Evolutionary conservation across 1,140 invertebrate genomes (phyloP).

Genomic region (Microplitis mediator): DNA sequence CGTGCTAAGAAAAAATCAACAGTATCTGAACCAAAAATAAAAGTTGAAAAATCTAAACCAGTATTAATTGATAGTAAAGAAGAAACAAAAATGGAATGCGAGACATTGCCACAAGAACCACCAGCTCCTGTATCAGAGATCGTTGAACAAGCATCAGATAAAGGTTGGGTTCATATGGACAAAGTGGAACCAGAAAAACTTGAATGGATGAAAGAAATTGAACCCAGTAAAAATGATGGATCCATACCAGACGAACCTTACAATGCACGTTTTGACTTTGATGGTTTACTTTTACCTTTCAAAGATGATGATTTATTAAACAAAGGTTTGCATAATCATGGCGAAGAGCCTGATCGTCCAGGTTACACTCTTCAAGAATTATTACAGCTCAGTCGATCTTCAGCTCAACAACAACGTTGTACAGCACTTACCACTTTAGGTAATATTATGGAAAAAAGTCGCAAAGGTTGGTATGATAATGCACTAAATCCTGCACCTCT

Average conservation of each 20-base stretch:
- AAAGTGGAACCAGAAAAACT: conserved; percentile 81
- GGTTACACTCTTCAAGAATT: conserved; percentile 89
- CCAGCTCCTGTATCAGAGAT: conserved; percentile 66
- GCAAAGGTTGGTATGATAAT: conserved; percentile 75
- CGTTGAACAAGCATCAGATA: conserved; percentile 66
- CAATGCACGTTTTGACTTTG: conserved; percentile 72
- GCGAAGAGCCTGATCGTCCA: conserved; percentile 86
- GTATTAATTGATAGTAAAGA: background rate
- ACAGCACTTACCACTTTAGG: conserved; percentile 79
- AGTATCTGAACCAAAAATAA: background rate
- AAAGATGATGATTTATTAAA: conserved; percentile 68
- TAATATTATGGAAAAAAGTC: conserved; percentile 78
- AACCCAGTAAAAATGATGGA: conserved; percentile 53
- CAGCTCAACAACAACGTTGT: conserved; percentile 76
- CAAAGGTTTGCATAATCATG: conserved; percentile 85
- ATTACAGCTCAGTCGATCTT: conserved; percentile 75
- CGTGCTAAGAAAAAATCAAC: conserved; percentile 62
- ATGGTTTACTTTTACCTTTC: conserved; percentile 72
- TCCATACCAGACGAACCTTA: conserved; percentile 64
- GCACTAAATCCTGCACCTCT: conserved; percentile 62
- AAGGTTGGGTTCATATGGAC: conserved; percentile 84
- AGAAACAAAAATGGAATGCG: conserved; percentile 17
- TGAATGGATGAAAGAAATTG: conserved; percentile 80
- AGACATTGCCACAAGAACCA: conserved; percentile 32
- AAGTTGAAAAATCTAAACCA: background rate